phyloP scores from a whole-genome alignment of 2,888 invertebrate species.

The Philonicus albiceps region DNA sequence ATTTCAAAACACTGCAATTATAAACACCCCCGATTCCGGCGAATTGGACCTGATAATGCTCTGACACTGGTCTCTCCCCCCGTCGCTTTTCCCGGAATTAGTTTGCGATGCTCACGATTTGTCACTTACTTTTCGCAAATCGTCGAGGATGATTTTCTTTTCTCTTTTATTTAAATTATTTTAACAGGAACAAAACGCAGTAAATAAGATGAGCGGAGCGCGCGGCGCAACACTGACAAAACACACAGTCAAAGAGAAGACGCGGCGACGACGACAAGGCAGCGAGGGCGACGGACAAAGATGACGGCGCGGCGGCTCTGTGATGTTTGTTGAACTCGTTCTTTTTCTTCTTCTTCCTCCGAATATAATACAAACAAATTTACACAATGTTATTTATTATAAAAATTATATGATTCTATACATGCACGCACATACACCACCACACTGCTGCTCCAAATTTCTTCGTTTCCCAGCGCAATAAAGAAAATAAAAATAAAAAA shows the following conservation, averaged over 20 bases:
- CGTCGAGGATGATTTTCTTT: background rate
- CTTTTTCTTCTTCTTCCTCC: constrained; percentile 20
- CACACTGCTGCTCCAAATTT: constrained; percentile 23
- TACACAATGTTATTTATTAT: constrained; percentile 26
- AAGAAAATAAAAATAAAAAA: background rate
- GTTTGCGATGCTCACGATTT: background rate
- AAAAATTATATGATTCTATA: constrained; percentile 13
- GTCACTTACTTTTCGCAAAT: background rate
- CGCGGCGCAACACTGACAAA: constrained; percentile 21
- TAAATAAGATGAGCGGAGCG: background rate
- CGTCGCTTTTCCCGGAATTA: background rate
- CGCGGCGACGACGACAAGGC: constrained; percentile 9
- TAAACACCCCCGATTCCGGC: background rate
- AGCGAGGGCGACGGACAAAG: constrained; percentile 26
- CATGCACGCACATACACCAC: constrained; percentile 12
- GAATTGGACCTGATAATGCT: background rate
- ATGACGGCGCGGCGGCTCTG: constrained; percentile 40
- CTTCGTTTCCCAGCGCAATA: background rate
- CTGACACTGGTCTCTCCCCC: background rate
- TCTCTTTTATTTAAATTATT: background rate
- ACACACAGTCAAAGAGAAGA: constrained; percentile 11
- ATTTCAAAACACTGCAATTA: constrained; percentile 13
- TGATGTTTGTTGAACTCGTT: constrained; percentile 37
- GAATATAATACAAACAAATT: constrained; percentile 30
- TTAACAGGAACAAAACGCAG: constrained; percentile 23